Evolutionary conservation across 1,140 invertebrate species (phyloP).

Genomic region (Dendroctonus valens): DNA sequence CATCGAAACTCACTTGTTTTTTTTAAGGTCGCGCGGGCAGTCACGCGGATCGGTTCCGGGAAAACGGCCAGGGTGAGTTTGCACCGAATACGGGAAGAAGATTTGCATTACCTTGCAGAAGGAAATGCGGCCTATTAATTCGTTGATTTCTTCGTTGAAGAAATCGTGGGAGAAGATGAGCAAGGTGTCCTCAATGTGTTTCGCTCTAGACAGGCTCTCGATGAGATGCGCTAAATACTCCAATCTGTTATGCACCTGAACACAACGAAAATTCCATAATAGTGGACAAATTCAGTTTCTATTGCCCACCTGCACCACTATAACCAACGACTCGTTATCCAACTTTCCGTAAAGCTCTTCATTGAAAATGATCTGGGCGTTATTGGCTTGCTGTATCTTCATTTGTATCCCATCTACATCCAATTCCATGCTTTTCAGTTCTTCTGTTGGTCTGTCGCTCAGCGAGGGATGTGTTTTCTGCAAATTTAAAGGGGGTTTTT

Average conservation of each 20-base stretch:
- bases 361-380: too few relatives aligned
- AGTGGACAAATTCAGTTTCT: too few relatives aligned
- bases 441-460: too few relatives aligned
- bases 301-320: not conserved
- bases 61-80: constrained; percentile 87
- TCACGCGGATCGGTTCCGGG: constrained; percentile 92
- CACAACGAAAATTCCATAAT: too few relatives aligned
- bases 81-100: constrained; percentile 96
- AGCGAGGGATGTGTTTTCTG: too few relatives aligned
- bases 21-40: constrained; percentile 87
- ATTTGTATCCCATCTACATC: not conserved
- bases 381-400: too few relatives aligned
- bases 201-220: not conserved
- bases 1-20: constrained; percentile 73
- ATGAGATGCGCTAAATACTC: constrained; percentile 8
- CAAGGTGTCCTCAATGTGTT: constrained; percentile 50
- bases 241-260: not conserved
- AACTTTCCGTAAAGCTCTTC: too few relatives aligned
- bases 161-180: constrained; percentile 96
- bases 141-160: constrained; percentile 88
- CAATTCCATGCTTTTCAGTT: too few relatives aligned
- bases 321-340: not conserved
- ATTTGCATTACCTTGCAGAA: constrained; percentile 92
- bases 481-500: too few relatives aligned
- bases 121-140: constrained; percentile 73